These are phyloP conservation scores for Gila robusta DNA, from an alignment of 2,797 vertebrate genomes.

Conservation along the genomic window DNA sequence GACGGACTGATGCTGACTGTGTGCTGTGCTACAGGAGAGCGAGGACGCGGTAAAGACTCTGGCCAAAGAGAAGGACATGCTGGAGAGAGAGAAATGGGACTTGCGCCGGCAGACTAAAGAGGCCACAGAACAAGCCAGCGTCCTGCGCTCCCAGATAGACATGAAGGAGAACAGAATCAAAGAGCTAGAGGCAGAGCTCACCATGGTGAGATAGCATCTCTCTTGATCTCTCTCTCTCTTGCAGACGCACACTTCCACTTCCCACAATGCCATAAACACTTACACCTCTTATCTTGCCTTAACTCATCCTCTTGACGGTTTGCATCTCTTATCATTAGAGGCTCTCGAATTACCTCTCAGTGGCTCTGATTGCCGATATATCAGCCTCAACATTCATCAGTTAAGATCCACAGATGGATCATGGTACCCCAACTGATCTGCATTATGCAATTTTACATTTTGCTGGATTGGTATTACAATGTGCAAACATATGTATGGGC, in stretches of 20 bases:
- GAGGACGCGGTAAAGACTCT: slow-evolving; percentile 94
- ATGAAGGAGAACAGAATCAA: slow-evolving; percentile 98
- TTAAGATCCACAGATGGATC: slow-evolving; percentile 27
- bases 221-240: background rate
- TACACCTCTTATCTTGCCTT: slow-evolving; percentile 20
- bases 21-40: slow-evolving; percentile 84
- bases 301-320: background rate
- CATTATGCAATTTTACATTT: slow-evolving; percentile 8
- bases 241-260: slow-evolving; percentile 19
- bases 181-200: slow-evolving; percentile 96
- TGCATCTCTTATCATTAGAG: slow-evolving; percentile 8
- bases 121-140: slow-evolving; percentile 89
- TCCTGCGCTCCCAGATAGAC: slow-evolving; percentile 93
- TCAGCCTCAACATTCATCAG: slow-evolving; percentile 13
- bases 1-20: slow-evolving; percentile 2
- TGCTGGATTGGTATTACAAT: slow-evolving; percentile 81
- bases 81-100: slow-evolving; percentile 98
- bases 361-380: background rate
- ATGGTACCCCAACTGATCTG: slow-evolving; percentile 40
- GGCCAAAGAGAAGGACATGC: slow-evolving; percentile 94
- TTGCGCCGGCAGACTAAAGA: slow-evolving; percentile 94
- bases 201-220: slow-evolving; percentile 86
- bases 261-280: slow-evolving; percentile 13
- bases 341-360: background rate
- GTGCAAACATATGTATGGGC: slow-evolving; percentile 31